Evolutionary conservation across 2,888 invertebrate species (phyloP).

Genomic region (Epinotia ramella): DNA sequence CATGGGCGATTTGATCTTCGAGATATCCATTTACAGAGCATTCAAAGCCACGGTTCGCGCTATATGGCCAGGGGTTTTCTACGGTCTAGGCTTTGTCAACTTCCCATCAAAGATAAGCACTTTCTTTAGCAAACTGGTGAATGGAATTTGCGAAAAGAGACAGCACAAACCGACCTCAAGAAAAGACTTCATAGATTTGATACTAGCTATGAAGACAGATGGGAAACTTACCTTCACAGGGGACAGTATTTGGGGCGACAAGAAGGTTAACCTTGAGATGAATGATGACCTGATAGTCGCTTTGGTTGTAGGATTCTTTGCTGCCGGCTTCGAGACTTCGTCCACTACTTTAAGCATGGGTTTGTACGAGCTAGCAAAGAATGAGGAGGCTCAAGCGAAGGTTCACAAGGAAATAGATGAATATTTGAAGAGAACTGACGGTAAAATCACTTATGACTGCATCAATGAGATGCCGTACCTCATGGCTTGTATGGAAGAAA

Average conservation of each 20-base stretch:
- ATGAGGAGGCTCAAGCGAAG: conserved; percentile 44
- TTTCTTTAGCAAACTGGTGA: conserved; percentile 52
- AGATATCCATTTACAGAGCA: conserved; percentile 48
- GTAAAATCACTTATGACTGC: conserved; percentile 44
- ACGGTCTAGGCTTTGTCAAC: conserved; percentile 52
- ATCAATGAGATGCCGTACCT: conserved; percentile 44
- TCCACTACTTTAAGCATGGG: conserved; percentile 42
- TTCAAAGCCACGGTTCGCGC: conserved; percentile 49
- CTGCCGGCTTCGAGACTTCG: conserved; percentile 48
- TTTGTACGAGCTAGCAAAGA: conserved; percentile 46
- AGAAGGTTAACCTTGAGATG: conserved; percentile 48
- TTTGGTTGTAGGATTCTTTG: conserved; percentile 73
- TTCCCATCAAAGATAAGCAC: conserved; percentile 51
- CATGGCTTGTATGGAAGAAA: conserved; percentile 46
- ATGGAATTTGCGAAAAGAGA: conserved; percentile 40
- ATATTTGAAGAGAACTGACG: conserved; percentile 35
- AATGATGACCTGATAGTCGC: conserved; percentile 68
- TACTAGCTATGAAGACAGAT: conserved; percentile 43
- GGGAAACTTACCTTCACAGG: conserved; percentile 30
- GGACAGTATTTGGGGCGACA: conserved; percentile 24
- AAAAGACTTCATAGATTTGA: conserved; percentile 47
- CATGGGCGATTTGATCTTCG: conserved; percentile 53
- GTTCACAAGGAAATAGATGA: conserved; percentile 43
- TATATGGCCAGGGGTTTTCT: conserved; percentile 60
- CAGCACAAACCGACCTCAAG: conserved; percentile 35